A percentile compares a stretch with the other conserved stretches of the same genome.
Evolutionary conservation across 2,888 invertebrate species (phyloP).

Genomic region (Phyllotreta striolata): DNA sequence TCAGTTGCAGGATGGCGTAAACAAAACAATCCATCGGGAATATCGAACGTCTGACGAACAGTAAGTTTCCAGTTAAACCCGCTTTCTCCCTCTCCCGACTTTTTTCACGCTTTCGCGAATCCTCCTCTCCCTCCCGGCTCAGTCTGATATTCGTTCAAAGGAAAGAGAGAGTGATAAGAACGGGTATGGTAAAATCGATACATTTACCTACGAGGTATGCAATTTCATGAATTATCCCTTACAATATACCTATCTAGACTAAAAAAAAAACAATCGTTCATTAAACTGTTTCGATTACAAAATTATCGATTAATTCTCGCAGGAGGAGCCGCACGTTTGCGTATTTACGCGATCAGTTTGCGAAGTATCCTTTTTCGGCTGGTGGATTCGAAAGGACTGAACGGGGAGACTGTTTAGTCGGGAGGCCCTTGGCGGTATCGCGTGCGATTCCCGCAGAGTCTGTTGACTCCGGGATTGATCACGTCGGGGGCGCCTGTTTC

Average conservation of each 20-base stretch:
- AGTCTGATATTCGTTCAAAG: slow-evolving; percentile 12
- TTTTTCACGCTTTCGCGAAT: slow-evolving; percentile 7
- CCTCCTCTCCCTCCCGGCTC: slow-evolving; percentile 4
- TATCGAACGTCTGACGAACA: slow-evolving; percentile 17
- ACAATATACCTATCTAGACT: background rate
- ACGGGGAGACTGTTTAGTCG: slow-evolving; percentile 18
- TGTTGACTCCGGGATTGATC: slow-evolving; percentile 31
- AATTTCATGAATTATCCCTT: background rate
- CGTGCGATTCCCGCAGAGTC: slow-evolving; percentile 27
- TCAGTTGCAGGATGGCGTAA: slow-evolving; percentile 24
- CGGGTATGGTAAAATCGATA: slow-evolving; percentile 16
- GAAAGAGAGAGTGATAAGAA: slow-evolving; percentile 29
- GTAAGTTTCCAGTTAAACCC: slow-evolving; percentile 19
- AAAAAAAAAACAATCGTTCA: too few species aligned
- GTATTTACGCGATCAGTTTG: too few species aligned
- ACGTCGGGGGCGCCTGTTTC: slow-evolving; percentile 14
- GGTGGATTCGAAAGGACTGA: too few species aligned
- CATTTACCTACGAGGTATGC: background rate
- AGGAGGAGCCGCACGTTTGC: too few species aligned
- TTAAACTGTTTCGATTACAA: too few species aligned
- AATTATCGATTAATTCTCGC: too few species aligned
- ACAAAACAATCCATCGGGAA: slow-evolving; percentile 26
- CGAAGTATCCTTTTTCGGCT: too few species aligned
- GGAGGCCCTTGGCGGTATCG: slow-evolving; percentile 12
- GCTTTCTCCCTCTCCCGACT: slow-evolving; percentile 4